These are phyloP conservation scores for Pseudorectes ferrugineus DNA, from an alignment of 2,113 vertebrate genomes.

Conservation along the genomic window DNA sequence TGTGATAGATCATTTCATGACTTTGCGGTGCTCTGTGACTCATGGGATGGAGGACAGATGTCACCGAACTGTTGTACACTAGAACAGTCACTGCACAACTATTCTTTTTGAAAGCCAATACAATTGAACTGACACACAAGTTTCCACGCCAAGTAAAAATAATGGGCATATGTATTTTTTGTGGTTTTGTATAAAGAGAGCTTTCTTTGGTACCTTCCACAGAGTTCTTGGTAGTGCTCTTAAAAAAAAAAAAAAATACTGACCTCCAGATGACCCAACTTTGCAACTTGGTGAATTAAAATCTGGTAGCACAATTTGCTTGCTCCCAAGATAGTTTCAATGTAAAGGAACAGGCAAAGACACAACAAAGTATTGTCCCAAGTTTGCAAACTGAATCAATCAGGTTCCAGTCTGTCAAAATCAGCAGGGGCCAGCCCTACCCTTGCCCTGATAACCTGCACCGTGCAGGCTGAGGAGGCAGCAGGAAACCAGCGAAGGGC, in stretches of 20 bases:
- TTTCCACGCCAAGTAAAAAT: background rate
- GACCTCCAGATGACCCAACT: constrained; percentile 15
- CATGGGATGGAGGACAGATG: background rate
- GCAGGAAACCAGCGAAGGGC: background rate
- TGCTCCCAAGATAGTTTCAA: background rate
- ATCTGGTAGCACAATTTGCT: background rate
- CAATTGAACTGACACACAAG: background rate
- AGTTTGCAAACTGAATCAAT: background rate
- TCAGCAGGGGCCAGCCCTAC: background rate
- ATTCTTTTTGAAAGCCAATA: background rate
- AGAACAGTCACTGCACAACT: background rate
- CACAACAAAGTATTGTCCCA: background rate
- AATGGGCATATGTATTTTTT: background rate
- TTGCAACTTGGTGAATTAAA: background rate
- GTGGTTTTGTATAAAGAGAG: background rate
- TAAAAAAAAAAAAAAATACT: background rate
- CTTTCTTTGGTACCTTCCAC: background rate
- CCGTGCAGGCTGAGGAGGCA: background rate
- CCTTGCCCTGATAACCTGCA: background rate
- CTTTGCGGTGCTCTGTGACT: accelerated
- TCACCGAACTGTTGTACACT: background rate
- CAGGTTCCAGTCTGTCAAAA: background rate
- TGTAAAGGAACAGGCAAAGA: background rate
- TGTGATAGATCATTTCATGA: background rate
- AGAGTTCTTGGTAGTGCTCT: background rate